These are phyloP conservation scores for Athalia rosae DNA, from an alignment of 2,888 invertebrate genomes.

Conservation along the genomic window DNA sequence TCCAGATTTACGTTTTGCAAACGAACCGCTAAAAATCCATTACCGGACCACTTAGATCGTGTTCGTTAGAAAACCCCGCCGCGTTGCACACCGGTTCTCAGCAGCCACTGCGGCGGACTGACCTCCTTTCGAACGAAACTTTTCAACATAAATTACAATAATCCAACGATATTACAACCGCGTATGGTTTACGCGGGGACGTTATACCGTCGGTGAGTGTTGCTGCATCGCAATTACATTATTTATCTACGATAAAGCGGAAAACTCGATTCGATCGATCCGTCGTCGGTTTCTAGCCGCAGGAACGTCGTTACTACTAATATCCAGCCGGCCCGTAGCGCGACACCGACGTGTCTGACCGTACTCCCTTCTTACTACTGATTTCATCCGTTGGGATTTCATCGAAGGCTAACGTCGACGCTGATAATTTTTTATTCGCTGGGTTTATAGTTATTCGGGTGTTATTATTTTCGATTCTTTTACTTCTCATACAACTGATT, in stretches of 20 bases:
- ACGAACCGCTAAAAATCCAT: no score
- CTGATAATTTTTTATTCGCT: neutral
- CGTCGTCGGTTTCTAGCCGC: constrained; percentile 27
- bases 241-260: neutral
- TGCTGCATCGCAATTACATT: no score
- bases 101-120: neutral
- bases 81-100: no score
- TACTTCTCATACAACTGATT: neutral
- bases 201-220: no score
- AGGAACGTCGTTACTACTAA: no score
- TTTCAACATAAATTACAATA: constrained; percentile 6
- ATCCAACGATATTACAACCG: neutral
- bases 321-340: no score
- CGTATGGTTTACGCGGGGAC: neutral
- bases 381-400: neutral
- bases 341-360: constrained; percentile 4
- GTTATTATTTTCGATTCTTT: neutral
- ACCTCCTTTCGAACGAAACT: constrained; percentile 17
- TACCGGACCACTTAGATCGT: no score
- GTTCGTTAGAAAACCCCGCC: no score
- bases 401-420: neutral
- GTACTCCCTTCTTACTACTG: constrained; percentile 27
- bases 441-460: no score
- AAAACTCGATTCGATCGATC: neutral
- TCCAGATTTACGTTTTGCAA: no score